Evolutionary conservation across 2,113 vertebrate species (phyloP).

Genomic region (Crotalus viridis): DNA sequence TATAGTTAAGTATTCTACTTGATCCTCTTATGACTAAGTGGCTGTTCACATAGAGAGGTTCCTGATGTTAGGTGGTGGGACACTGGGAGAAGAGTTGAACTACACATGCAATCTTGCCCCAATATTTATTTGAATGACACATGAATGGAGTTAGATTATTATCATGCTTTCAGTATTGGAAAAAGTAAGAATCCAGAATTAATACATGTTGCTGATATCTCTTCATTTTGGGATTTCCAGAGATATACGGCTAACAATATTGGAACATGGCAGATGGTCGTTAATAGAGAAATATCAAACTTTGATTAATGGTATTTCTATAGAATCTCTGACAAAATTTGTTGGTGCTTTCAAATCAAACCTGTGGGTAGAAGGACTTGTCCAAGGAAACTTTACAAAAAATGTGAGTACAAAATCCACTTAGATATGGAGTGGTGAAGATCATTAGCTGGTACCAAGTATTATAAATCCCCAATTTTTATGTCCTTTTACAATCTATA

Average conservation of each 20-base stretch:
- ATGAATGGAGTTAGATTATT: neutral
- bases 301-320: constrained; percentile 73
- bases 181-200: neutral
- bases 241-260: constrained; percentile 80
- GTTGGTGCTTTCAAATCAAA: constrained; percentile 76
- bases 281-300: constrained; percentile 82
- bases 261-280: constrained; percentile 84
- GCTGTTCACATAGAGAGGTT: neutral
- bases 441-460: neutral
- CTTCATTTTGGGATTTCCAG: constrained; percentile 57
- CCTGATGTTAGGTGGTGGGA: neutral
- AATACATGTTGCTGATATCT: neutral
- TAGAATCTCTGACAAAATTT: constrained; percentile 76
- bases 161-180: neutral
- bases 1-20: neutral
- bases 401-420: constrained; percentile 67
- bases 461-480: neutral
- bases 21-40: neutral
- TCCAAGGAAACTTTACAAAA: constrained; percentile 85
- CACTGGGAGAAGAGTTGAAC: neutral
- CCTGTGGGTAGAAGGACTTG: constrained; percentile 82
- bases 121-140: neutral
- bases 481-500: neutral
- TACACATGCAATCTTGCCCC: neutral
- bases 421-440: neutral